These are phyloP conservation scores for Eilema griseolum DNA, from an alignment of 2,888 invertebrate genomes.

Conservation along the genomic window DNA sequence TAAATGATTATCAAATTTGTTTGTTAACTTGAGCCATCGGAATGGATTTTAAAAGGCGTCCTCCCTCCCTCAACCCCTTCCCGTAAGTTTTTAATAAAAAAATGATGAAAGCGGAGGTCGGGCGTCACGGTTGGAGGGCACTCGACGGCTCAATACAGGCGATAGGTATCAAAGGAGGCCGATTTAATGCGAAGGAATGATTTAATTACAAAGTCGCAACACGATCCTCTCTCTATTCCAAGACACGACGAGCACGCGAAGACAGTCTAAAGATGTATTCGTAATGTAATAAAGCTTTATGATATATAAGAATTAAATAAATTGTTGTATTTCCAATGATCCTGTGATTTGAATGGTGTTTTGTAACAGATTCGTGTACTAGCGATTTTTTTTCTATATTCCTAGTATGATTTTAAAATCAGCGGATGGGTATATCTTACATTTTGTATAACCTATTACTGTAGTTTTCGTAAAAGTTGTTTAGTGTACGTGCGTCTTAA, in stretches of 20 bases:
- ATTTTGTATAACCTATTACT: conserved; percentile 23
- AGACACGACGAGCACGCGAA: conserved; percentile 45
- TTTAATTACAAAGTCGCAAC: conserved; percentile 79
- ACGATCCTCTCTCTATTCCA: conserved; percentile 62
- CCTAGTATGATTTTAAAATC: neutral
- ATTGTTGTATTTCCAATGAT: conserved; percentile 2
- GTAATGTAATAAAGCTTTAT: conserved; percentile 21
- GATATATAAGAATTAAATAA: conserved; percentile 6
- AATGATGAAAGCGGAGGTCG: conserved; percentile 68
- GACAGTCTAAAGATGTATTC: conserved; percentile 42
- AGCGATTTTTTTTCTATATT: neutral
- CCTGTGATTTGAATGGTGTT: neutral
- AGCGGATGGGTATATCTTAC: neutral
- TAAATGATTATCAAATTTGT: conserved; percentile 45
- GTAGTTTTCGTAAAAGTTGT: conserved; percentile 47
- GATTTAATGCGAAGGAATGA: conserved; percentile 78
- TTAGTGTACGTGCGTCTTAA: conserved; percentile 56
- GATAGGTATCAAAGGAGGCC: conserved; percentile 71
- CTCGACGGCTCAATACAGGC: conserved; percentile 70
- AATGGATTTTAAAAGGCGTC: conserved; percentile 48
- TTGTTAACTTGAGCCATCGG: conserved; percentile 46
- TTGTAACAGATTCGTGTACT: neutral
- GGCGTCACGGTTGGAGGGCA: conserved; percentile 64
- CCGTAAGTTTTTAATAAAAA: conserved; percentile 64
- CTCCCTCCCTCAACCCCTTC: conserved; percentile 58